These are phyloP conservation scores for Trypoxylus dichotomus DNA, from an alignment of 1,140 invertebrate genomes.

Conservation along the genomic window DNA sequence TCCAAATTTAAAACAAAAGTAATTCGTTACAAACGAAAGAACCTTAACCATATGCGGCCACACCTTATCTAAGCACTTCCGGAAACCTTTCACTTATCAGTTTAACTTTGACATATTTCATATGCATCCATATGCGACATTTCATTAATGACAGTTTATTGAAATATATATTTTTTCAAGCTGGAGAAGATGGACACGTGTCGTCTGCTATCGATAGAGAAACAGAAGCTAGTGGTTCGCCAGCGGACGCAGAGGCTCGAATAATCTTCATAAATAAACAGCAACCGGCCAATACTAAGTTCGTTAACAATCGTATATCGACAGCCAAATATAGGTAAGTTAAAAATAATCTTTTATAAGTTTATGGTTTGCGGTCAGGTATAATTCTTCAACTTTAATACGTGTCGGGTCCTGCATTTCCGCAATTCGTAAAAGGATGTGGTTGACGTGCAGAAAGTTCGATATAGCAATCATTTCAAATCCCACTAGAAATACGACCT, in stretches of 20 bases:
- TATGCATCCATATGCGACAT: neutral
- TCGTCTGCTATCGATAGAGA: constrained; percentile 44
- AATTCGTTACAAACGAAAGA: no score
- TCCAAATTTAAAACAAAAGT: no score
- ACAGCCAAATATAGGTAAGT: constrained; percentile 90
- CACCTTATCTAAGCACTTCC: no score
- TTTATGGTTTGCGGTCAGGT: no score
- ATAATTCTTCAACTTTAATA: no score
- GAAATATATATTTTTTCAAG: constrained; percentile 30
- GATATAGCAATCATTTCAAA: no score
- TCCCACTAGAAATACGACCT: no score
- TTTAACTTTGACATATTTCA: neutral
- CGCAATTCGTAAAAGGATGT: no score
- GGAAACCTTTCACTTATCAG: no score
- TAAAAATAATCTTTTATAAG: neutral
- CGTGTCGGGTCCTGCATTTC: no score
- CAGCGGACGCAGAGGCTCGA: constrained; percentile 61
- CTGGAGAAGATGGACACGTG: constrained; percentile 46
- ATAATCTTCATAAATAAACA: constrained; percentile 81
- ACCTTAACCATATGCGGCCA: no score
- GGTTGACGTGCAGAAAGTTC: no score
- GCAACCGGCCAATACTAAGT: constrained; percentile 77
- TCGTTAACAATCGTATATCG: constrained; percentile 81
- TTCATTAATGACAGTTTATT: neutral
- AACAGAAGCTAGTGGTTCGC: constrained; percentile 41